Conservation (phyloP, 2,797 vertebrate genomes). For the Cyprinella venusta region DNA sequence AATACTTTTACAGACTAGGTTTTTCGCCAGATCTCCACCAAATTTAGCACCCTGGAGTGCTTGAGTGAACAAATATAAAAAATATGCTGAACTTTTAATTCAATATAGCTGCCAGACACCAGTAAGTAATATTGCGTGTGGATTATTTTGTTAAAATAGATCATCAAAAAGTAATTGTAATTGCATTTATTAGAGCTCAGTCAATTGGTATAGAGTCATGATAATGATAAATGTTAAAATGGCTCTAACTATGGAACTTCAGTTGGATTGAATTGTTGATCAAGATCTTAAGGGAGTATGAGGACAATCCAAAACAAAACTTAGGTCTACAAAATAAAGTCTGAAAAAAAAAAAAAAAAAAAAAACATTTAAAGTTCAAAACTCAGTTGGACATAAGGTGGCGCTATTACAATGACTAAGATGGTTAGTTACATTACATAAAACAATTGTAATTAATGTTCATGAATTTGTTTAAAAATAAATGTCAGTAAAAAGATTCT, state of each 20-base stretch:
- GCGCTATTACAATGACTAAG: background rate
- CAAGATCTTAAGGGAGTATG: background rate
- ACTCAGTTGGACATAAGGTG: background rate
- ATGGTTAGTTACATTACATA: background rate
- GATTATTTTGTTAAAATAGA: background rate
- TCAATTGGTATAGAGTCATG: background rate
- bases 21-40: background rate
- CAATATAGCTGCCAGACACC: background rate
- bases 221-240: background rate
- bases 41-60: background rate
- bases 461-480: background rate
- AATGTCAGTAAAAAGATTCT: background rate
- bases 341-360: background rate
- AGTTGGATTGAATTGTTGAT: background rate
- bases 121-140: background rate
- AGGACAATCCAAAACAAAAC: conserved; percentile 10
- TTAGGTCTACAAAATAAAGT: background rate
- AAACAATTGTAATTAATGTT: background rate
- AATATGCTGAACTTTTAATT: background rate
- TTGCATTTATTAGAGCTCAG: background rate
- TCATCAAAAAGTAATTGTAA: background rate
- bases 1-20: background rate
- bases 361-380: background rate
- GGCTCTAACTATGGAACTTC: background rate
- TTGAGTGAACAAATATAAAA: background rate